Evolutionary conservation across 2,888 invertebrate species (phyloP), one percentile per base, ranked within the genome.

Genomic region (Electrophaes corylata): DNA sequence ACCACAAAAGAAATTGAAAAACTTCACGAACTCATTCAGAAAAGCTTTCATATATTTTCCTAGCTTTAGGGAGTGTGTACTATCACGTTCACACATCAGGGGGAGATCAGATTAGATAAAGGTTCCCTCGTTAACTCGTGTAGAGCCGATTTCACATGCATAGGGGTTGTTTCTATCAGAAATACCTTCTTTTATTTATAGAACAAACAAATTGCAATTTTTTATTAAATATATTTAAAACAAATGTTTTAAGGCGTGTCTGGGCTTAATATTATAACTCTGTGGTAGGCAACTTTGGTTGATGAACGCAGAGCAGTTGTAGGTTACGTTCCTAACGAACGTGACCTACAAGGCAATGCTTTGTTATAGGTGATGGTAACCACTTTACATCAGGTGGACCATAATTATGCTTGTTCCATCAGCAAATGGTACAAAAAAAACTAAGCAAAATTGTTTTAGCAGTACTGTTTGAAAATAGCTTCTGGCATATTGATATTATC

Each of bases 71-170:
- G 14, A 54, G 39, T 70, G 70, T 72, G 72, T 57, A 62, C 71
- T 74, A 76, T 76, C 73, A 5, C 62, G 47, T 31, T 56, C 20
- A 41, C 43, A 35, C 63, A 67, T 67, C 67, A 50, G 53, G 10
- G 23, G 44, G 45, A 54, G 47, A 60, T 52, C 35, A 56, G 54
- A 50, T 52, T 11, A 45, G 59, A 45, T 53, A 37, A 61, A 55
- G 45, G 19, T 31, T n/a, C 41, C 35, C 46, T 53, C 29, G 19
- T 57, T 43, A 14, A 43, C 50, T 41, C 18, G 20, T 26, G n/a
- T 51, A 50, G n/a, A 37, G 52, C 26, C 35, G 14, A 16, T 26
- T 35, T 23, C 19, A 50, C 19, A 16, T 5, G 12, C 23, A 3
- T 23, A n/a, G 12, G 37, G 39, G n/a, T 12, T 19, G 40, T 39